Evolutionary conservation across 1,140 invertebrate species (phyloP).

Genomic region (Colletes gigas): DNA sequence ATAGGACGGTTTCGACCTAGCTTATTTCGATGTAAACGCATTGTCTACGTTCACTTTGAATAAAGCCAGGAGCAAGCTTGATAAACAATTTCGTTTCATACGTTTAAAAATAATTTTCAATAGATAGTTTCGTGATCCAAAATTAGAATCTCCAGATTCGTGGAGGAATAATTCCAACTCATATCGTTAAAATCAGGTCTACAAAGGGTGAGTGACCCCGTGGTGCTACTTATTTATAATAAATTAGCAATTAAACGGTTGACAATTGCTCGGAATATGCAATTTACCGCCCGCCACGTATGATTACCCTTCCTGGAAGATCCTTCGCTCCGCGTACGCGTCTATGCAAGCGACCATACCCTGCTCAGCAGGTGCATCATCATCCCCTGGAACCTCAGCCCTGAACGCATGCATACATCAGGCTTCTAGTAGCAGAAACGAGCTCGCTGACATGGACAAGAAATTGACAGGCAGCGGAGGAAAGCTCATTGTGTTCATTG

Average conservation of each 20-base stretch:
- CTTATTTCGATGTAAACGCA: too few species aligned
- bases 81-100: too few species aligned
- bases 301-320: not conserved
- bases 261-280: not conserved
- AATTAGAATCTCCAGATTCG: too few species aligned
- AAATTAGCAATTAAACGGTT: not conserved
- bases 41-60: too few species aligned
- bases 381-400: not conserved
- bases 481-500: not conserved
- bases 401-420: not conserved
- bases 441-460: not conserved
- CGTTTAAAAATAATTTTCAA: too few species aligned
- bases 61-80: too few species aligned
- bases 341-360: not conserved
- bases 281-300: not conserved
- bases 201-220: not conserved
- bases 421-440: not conserved
- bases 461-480: not conserved
- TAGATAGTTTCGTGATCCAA: too few species aligned
- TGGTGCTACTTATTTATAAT: not conserved
- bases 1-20: too few species aligned
- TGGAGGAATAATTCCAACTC: too few species aligned
- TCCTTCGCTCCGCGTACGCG: not conserved
- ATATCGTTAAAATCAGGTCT: too few species aligned
- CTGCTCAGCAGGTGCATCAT: slow-evolving; percentile 3